A percentile compares a stretch with the other conserved stretches of the same genome.
Evolutionary conservation across 2,888 invertebrate species (phyloP).

Genomic region (Spisula solida): DNA sequence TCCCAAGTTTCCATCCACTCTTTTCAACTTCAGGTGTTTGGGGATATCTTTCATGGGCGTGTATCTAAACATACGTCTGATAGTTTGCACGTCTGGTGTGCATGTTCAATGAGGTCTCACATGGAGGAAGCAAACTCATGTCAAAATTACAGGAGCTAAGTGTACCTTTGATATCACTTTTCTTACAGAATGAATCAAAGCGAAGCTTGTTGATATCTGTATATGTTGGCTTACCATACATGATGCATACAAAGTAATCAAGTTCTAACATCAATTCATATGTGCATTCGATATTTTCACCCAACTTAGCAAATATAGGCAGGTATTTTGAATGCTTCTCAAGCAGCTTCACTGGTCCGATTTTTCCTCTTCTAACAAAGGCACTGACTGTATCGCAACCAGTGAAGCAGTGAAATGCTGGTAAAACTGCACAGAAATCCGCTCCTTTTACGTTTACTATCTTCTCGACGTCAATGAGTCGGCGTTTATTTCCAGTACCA

Average conservation of each 20-base stretch:
- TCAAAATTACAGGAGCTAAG: neutral
- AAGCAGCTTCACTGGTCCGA: slow-evolving; percentile 38
- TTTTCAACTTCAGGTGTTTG: neutral
- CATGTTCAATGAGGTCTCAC: no score
- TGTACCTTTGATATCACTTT: neutral
- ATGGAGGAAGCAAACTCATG: slow-evolving; percentile 7
- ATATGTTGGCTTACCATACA: slow-evolving; percentile 29
- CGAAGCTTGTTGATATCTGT: slow-evolving; percentile 29
- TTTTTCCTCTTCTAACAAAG: slow-evolving; percentile 60
- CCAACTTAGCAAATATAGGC: neutral
- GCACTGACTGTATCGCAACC: slow-evolving; percentile 65
- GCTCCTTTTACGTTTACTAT: slow-evolving; percentile 36
- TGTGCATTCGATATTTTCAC: neutral
- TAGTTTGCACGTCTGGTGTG: slow-evolving; percentile 23
- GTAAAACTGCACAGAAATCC: slow-evolving; percentile 44
- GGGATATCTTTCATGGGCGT: slow-evolving; percentile 9
- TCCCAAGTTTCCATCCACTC: neutral
- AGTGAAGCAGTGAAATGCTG: slow-evolving; percentile 54
- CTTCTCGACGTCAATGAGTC: slow-evolving; percentile 48
- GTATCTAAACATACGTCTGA: slow-evolving; percentile 10
- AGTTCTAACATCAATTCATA: neutral
- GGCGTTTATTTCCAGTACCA: slow-evolving; percentile 53
- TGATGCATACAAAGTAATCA: slow-evolving; percentile 5
- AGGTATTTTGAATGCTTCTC: slow-evolving; percentile 4
- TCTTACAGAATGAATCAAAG: slow-evolving; percentile 15